These are phyloP conservation scores for Pseudomyrmex sp. DNA, from an alignment of 1,140 invertebrate species.

Conservation along the genomic window DNA sequence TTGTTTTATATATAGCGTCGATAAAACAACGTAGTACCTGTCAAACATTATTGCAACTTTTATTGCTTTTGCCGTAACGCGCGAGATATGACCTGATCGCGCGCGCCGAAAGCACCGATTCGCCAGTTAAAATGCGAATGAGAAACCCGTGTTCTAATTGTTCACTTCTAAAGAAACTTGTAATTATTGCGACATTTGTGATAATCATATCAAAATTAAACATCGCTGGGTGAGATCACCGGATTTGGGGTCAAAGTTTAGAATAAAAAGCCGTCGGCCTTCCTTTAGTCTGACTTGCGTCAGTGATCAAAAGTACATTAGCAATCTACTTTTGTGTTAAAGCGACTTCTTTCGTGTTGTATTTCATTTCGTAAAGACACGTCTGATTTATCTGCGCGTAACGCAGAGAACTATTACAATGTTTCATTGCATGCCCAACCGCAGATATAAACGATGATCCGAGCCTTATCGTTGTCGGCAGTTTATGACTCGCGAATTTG, in stretches of 20 bases:
- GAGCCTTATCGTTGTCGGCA: background rate
- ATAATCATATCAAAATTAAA: too few relatives aligned
- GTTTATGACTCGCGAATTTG: slow-evolving; percentile 28
- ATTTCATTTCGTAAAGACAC: background rate
- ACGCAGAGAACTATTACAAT: background rate
- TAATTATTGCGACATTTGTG: too few relatives aligned
- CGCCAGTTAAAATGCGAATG: background rate
- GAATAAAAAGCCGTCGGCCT: too few relatives aligned
- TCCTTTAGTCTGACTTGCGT: too few relatives aligned
- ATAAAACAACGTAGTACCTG: slow-evolving; percentile 44
- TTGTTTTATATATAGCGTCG: background rate
- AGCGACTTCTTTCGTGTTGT: too few relatives aligned
- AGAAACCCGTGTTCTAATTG: too few relatives aligned
- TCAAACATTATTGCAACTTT: slow-evolving; percentile 46
- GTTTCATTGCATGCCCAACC: slow-evolving; percentile 12
- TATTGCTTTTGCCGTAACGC: slow-evolving; percentile 28
- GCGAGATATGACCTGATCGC: background rate
- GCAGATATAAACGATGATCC: slow-evolving; percentile 14
- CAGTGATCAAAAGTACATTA: too few relatives aligned
- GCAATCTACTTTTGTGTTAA: too few relatives aligned
- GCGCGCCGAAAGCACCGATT: background rate
- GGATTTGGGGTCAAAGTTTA: too few relatives aligned
- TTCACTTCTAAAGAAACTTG: too few relatives aligned
- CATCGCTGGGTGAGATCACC: too few relatives aligned
- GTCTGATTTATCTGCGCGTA: slow-evolving; percentile 35